phyloP scores from a whole-genome alignment of 2,113 vertebrate genomes.

The Parotia lawesii region DNA sequence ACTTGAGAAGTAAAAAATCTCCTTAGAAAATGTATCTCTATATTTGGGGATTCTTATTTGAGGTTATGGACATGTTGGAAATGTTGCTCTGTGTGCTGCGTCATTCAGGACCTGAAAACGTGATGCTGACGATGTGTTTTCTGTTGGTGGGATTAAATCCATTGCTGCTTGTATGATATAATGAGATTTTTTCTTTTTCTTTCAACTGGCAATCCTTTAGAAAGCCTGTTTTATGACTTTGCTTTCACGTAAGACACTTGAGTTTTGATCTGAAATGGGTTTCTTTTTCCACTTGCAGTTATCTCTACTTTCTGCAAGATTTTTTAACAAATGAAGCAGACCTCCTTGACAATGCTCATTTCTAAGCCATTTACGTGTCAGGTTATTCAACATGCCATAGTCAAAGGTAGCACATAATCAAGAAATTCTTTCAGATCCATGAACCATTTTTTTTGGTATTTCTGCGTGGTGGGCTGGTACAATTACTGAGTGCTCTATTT shows the following conservation, averaged over 20 bases:
- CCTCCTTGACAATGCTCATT: background rate
- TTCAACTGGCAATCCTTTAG: background rate
- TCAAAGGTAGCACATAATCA: background rate
- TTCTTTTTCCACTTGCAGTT: background rate
- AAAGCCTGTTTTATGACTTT: background rate
- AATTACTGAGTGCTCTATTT: background rate
- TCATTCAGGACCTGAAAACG: background rate
- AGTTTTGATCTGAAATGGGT: background rate
- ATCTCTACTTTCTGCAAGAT: background rate
- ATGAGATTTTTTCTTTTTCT: background rate
- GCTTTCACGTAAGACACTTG: background rate
- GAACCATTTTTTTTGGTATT: background rate
- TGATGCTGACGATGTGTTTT: background rate
- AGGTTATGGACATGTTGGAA: background rate
- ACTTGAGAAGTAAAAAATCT: background rate
- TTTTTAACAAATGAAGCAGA: background rate
- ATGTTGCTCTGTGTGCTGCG: background rate
- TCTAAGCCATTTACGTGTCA: background rate
- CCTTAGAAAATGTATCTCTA: background rate
- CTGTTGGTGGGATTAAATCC: background rate
- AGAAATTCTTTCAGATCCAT: background rate
- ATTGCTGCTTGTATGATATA: background rate
- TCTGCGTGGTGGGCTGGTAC: background rate
- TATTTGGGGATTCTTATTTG: background rate
- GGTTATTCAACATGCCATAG: background rate